Percentiles rank a stretch among this genome's conserved stretches.
Conservation (phyloP, 2,113 vertebrate genomes). For the Melanerpes aurifrons region DNA sequence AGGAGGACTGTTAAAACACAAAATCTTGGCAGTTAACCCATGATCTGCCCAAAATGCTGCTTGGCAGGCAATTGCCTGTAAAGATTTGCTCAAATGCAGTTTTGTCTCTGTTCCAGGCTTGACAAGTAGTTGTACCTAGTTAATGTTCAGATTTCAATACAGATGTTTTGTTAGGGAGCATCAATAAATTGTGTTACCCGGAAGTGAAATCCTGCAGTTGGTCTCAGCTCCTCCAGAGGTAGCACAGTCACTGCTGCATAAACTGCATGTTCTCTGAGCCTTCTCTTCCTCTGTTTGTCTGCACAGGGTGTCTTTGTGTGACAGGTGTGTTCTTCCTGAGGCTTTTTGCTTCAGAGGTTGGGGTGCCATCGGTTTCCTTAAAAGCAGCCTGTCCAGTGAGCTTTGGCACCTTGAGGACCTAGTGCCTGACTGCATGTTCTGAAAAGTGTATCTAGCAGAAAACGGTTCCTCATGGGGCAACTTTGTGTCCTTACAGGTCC, state of each 20-base stretch:
- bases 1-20: neutral
- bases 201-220: neutral
- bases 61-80: neutral
- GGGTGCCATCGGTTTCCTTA: neutral
- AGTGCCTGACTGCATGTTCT: neutral
- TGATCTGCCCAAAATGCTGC: neutral
- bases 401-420: neutral
- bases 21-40: neutral
- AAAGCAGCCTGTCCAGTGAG: neutral
- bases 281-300: neutral
- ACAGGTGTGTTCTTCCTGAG: neutral
- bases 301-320: neutral
- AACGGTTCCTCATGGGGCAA: neutral
- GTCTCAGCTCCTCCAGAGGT: neutral
- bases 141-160: neutral
- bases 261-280: neutral
- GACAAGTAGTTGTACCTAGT: neutral
- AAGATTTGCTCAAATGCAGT: neutral
- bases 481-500: conserved; percentile 81
- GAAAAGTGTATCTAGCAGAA: neutral
- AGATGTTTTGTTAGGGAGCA: neutral
- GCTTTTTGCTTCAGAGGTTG: neutral
- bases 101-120: neutral
- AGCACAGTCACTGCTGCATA: neutral
- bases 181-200: neutral